These are phyloP conservation scores for Ictalurus punctatus DNA, from an alignment of 2,113 vertebrate species.

Conservation along the genomic window DNA sequence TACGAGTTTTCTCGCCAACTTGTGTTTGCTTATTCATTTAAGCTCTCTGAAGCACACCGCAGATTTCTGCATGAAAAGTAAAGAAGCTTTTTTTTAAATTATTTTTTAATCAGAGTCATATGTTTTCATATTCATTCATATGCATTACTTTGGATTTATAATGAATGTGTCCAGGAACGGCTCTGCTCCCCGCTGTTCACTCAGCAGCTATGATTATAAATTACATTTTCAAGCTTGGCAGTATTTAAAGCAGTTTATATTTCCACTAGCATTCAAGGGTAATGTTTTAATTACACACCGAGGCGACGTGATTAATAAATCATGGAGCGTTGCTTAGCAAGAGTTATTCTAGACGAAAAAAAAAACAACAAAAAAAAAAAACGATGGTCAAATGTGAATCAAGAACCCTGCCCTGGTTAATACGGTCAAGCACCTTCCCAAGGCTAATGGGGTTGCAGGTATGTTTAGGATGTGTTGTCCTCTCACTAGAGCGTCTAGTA, in stretches of 20 bases:
- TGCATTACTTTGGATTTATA: background rate
- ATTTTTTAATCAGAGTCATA: background rate
- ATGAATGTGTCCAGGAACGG: constrained; percentile 11
- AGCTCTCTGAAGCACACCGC: background rate
- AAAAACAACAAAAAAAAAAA: background rate
- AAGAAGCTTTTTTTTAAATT: background rate
- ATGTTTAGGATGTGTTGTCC: background rate
- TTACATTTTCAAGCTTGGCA: constrained; percentile 11
- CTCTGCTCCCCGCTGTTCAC: constrained; percentile 18
- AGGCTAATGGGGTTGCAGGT: constrained; percentile 30
- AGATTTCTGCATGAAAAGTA: background rate
- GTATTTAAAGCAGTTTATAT: constrained; percentile 27
- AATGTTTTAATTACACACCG: constrained; percentile 31
- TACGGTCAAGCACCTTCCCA: constrained; percentile 17
- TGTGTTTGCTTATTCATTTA: background rate
- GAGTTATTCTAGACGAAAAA: background rate
- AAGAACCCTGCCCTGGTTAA: constrained; percentile 40
- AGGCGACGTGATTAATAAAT: constrained; percentile 37
- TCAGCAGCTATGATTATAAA: constrained; percentile 21
- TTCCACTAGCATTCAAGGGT: constrained; percentile 6
- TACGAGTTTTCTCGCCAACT: background rate
- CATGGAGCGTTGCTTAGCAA: constrained; percentile 11
- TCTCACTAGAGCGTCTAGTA: background rate
- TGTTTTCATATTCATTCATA: background rate
- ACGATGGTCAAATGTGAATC: constrained; percentile 38